Evolutionary conservation across 2,888 invertebrate genomes (phyloP), one percentile per base, ranked within the genome.

Genomic region (Microplitis deprimator): DNA sequence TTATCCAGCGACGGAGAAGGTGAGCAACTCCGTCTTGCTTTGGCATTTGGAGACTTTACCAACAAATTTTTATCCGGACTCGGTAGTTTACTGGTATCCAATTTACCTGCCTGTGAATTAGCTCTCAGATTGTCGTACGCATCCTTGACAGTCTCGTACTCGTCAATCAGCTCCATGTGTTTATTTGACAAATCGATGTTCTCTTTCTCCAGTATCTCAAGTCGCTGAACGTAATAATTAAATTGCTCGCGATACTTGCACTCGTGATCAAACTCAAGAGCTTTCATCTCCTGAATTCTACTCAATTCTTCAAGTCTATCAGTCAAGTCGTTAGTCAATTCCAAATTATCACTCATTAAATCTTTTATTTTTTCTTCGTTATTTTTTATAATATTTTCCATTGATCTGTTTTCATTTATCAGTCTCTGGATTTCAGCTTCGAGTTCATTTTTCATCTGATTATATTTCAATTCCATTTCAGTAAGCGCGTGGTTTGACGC

Each of bases 301-400:
- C 87, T 85, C 1, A 87, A 76, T 62, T 89, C 87, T 73, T 92
- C 91, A 72, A 93, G 90, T 78, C 88, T 91, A 68, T 93, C 93
- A 88, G 93, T 91, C 1, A 94, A 82, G 85, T 92, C 40, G 8
- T 91, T 91, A 0, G 93, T 93, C 38, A 93, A 87, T 68, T 89
- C 88, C 10, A 83, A 82, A 73, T 88, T 88, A 72, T 85, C 87
- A 0, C 69, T 72, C 1, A 76, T 85, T 40, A 88, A 79, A 6
- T 73, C 38, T 17, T 82, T 82, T 5, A 87, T 84, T 64, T 82
- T 83, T 40, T 79, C 77, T 71, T 82, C 79, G 73, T 83, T 85
- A 6, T 73, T 70, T 10, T 82, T 75, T 3, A 77, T 62, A 8
- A 82, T 17, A 20, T 81, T 77, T 1, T 72, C 17, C 39, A 72